A percentile compares a stretch with the other conserved stretches of the same genome.
Evolutionary conservation across 2,113 vertebrate genomes (phyloP).

Genomic region (Menura novaehollandiae): DNA sequence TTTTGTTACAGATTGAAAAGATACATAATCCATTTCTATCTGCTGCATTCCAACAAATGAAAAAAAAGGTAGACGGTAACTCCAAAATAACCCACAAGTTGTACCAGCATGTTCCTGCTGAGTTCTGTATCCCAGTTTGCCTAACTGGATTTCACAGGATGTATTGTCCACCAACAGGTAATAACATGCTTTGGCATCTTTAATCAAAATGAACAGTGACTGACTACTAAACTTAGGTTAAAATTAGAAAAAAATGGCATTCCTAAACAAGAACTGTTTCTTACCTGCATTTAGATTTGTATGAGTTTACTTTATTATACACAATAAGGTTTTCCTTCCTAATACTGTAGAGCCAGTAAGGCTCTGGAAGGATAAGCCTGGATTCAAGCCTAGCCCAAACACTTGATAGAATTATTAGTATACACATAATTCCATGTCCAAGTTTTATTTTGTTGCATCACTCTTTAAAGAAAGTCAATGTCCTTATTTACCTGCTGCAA

Average conservation of each 20-base stretch:
- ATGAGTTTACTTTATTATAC: not conserved
- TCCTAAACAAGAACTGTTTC: not conserved
- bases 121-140: constrained; percentile 77
- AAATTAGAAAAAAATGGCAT: not conserved
- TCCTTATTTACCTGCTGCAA: not conserved
- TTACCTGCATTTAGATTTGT: not conserved
- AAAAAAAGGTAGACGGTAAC: not conserved
- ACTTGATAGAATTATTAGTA: not conserved
- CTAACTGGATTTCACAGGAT: constrained; percentile 81
- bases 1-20: constrained; percentile 75
- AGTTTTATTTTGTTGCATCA: not conserved
- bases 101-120: constrained; percentile 77
- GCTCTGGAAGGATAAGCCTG: not conserved
- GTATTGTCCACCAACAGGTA: constrained; percentile 77
- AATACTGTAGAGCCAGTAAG: not conserved
- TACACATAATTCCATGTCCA: not conserved
- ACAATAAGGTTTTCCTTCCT: not conserved
- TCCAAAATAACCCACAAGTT: constrained; percentile 13
- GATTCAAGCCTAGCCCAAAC: not conserved
- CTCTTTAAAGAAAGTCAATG: not conserved
- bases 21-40: constrained; percentile 73
- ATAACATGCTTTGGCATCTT: not conserved
- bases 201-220: not conserved
- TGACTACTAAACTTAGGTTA: not conserved
- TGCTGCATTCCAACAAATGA: constrained; percentile 71